Base-by-base conservation (phyloP, 53 echinoderm and acorn worm genomes). In the Henricia sp. region DNA sequence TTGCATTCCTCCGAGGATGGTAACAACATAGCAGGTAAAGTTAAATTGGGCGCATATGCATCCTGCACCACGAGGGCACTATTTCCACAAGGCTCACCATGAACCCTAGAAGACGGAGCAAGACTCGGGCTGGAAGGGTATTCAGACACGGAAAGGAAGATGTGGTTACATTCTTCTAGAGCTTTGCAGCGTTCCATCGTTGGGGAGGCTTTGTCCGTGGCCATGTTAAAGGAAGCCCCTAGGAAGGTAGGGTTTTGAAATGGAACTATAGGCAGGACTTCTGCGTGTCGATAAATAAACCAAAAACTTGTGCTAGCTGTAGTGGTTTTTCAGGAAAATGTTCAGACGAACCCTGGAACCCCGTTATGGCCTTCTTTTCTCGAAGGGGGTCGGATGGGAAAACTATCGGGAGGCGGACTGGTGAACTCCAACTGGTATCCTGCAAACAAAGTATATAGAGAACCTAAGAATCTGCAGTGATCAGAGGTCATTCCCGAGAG, bases 11-110 rank as follows among this genome's bases (percentile, higher is more conserved):
- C 25, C 29, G 37, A 2, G 77, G 68, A 14, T 3, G 25, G 68
- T 50, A 86, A 30, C 67, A 68, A 20, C 20, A 25, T 0, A 78
- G 87, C 0, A 87, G 70, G 60, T 87, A 70, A 0, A 88, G 62
- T 34, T 88, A 82, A 10, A 88, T 35, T 8, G 60, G 62, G 9
- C 82, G 34, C 82, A 88, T 88, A 11, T 28, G 53, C 28, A 88
- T 26, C 0, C 75, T 3, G 67, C 0, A n/a, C n/a, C n/a, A n/a
- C n/a, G n/a, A n/a, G n/a, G n/a, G n/a, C n/a, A 86, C 74, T 39
- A 80, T 4, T 6, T 57, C 87, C 43, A 87, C 78, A 21, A 78
- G 40, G 34, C 87, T 87, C 1, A 70, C 78, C 77, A 78, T 56
- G 2, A 67, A 68, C 11, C 75, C 86, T 16, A 75, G 37, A 17